Conservation (phyloP, 2,113 vertebrate genomes). For the Tamias sibiricus region DNA sequence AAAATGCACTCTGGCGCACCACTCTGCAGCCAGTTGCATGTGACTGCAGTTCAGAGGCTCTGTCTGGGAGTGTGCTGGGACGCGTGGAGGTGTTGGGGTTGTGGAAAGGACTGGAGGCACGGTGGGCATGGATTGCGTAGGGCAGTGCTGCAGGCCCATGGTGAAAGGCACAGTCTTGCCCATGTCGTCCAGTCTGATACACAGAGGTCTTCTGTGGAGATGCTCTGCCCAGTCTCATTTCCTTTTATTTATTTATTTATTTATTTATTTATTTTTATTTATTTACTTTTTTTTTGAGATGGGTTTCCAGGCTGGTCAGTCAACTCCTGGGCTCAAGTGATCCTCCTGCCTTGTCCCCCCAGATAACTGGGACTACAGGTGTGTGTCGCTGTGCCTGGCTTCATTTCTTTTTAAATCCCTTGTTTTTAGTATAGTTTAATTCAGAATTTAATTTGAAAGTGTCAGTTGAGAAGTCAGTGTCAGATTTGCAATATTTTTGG, state of each 20-base stretch:
- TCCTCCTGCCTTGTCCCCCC: neutral
- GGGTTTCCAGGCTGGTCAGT: neutral
- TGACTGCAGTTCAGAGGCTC: neutral
- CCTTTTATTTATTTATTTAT: neutral
- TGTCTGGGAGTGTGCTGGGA: neutral
- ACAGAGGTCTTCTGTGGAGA: neutral
- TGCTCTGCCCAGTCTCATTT: neutral
- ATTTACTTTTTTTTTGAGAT: neutral
- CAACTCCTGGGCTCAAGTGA: neutral
- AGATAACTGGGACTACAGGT: neutral
- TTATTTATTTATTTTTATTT: neutral
- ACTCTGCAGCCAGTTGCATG: neutral
- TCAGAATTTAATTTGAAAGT: neutral
- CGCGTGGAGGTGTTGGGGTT: neutral
- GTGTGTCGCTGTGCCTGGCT: neutral
- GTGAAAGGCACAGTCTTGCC: neutral
- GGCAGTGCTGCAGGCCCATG: neutral
- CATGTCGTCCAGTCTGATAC: neutral
- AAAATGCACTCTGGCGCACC: neutral
- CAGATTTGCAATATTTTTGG: neutral
- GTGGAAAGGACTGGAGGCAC: neutral
- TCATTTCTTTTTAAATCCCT: neutral
- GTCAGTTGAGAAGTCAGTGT: neutral
- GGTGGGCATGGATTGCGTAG: neutral
- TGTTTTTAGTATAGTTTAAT: constrained; percentile 14